These are phyloP conservation scores for Poeciliopsis prolifica DNA, from an alignment of 2,113 vertebrate species.

Conservation along the genomic window DNA sequence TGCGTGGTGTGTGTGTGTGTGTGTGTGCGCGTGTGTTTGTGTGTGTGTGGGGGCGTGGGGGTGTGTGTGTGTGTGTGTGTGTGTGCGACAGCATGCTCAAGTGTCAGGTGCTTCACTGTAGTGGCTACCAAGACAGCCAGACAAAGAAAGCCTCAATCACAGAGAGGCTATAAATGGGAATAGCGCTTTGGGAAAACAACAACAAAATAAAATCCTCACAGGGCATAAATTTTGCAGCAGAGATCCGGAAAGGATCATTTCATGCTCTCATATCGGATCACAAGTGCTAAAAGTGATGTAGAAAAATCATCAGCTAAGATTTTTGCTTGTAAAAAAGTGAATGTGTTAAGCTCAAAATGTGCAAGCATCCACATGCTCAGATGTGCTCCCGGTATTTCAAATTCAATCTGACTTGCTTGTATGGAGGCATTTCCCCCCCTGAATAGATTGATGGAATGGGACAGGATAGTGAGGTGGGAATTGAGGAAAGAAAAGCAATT, in stretches of 20 bases:
- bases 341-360: slow-evolving; percentile 11
- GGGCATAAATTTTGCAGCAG: slow-evolving; percentile 43
- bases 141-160: slow-evolving; percentile 62
- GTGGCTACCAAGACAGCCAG: slow-evolving; percentile 64
- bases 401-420: slow-evolving; percentile 50
- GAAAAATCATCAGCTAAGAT: slow-evolving; percentile 16
- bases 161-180: slow-evolving; percentile 67
- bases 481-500: slow-evolving; percentile 74
- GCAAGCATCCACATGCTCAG: neutral
- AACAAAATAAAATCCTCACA: slow-evolving; percentile 63
- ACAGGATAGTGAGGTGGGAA: slow-evolving; percentile 51
- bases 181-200: slow-evolving; percentile 47
- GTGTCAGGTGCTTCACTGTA: slow-evolving; percentile 55
- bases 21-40: no score
- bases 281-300: slow-evolving; percentile 29
- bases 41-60: no score
- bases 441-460: slow-evolving; percentile 64
- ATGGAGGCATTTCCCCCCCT: slow-evolving; percentile 43
- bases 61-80: neutral
- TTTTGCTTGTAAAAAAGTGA: slow-evolving; percentile 2
- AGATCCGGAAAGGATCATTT: slow-evolving; percentile 56
- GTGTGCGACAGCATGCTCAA: slow-evolving; percentile 21
- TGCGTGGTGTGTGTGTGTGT: no score
- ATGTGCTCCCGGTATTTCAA: slow-evolving; percentile 5
- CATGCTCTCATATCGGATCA: slow-evolving; percentile 46